Percentiles rank a stretch among this genome's conserved stretches.
phyloP scores from a whole-genome alignment of 2,888 invertebrate species.

The Erynnis tages region DNA sequence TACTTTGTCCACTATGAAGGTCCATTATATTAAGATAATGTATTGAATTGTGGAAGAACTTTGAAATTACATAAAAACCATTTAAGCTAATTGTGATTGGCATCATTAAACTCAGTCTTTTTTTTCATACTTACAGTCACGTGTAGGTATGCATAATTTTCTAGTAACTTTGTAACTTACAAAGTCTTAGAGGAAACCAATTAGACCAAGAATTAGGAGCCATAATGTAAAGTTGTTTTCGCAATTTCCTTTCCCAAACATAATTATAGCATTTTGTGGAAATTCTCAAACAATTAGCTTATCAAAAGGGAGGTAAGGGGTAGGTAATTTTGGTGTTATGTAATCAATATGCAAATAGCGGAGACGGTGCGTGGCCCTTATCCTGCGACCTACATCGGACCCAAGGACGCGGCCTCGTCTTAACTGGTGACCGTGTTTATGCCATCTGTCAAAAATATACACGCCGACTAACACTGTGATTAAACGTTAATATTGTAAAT shows the following conservation, averaged over 20 bases:
- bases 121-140: too few species aligned
- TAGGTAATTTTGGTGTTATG: slow-evolving; percentile 51
- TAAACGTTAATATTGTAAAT: too few species aligned
- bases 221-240: slow-evolving; percentile 35
- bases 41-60: too few species aligned
- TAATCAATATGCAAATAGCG: slow-evolving; percentile 76
- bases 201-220: neutral
- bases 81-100: too few species aligned
- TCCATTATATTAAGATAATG: too few species aligned
- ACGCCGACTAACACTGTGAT: too few species aligned
- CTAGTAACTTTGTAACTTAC: neutral
- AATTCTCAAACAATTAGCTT: slow-evolving; percentile 68
- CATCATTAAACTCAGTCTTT: too few species aligned
- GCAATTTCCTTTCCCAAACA: slow-evolving; percentile 47
- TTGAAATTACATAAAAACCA: too few species aligned
- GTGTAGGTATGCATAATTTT: too few species aligned
- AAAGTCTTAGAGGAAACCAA: neutral
- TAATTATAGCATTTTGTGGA: slow-evolving; percentile 37
- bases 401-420: slow-evolving; percentile 68
- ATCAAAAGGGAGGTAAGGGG: slow-evolving; percentile 50
- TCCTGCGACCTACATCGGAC: slow-evolving; percentile 75
- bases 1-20: too few species aligned
- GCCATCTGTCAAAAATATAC: slow-evolving; percentile 23
- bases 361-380: slow-evolving; percentile 54
- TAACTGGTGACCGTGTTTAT: slow-evolving; percentile 30